Conservation (phyloP, 2,888 invertebrate genomes). For the Mantis religiosa region DNA sequence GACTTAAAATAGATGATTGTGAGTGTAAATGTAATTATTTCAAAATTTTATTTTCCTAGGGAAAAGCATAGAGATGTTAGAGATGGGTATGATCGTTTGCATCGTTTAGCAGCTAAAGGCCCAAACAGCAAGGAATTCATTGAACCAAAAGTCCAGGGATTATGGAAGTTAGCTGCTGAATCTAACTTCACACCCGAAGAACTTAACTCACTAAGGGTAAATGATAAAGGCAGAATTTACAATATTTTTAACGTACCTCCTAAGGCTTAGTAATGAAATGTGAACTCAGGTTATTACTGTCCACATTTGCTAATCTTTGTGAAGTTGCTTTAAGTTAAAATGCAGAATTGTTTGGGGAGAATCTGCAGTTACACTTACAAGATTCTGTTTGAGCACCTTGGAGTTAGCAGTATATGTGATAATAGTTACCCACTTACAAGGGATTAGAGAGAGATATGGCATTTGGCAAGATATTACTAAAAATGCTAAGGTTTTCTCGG, state of each 20-base stretch:
- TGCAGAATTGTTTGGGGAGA: too few species aligned
- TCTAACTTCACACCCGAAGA: slow-evolving; percentile 79
- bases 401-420: too few species aligned
- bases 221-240: slow-evolving; percentile 9
- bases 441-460: too few species aligned
- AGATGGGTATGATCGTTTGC: slow-evolving; percentile 73
- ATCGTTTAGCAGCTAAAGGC: slow-evolving; percentile 69
- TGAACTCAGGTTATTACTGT: too few species aligned
- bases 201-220: slow-evolving; percentile 74
- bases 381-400: too few species aligned
- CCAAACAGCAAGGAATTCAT: slow-evolving; percentile 81
- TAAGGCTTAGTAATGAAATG: too few species aligned
- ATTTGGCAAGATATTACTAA: too few species aligned
- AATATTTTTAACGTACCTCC: background rate
- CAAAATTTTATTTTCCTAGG: slow-evolving; percentile 41
- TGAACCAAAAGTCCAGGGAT: slow-evolving; percentile 83
- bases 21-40: background rate
- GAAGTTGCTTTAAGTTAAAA: too few species aligned
- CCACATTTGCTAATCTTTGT: too few species aligned
- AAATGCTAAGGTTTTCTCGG: too few species aligned
- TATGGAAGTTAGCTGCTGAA: slow-evolving; percentile 79
- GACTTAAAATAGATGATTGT: background rate
- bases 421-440: too few species aligned
- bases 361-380: too few species aligned
- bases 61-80: slow-evolving; percentile 71